A percentile compares a stretch with the other conserved stretches of the same genome.
Evolutionary conservation across 2,797 vertebrate species (phyloP).

Genomic region (Aeoliscus strigatus): DNA sequence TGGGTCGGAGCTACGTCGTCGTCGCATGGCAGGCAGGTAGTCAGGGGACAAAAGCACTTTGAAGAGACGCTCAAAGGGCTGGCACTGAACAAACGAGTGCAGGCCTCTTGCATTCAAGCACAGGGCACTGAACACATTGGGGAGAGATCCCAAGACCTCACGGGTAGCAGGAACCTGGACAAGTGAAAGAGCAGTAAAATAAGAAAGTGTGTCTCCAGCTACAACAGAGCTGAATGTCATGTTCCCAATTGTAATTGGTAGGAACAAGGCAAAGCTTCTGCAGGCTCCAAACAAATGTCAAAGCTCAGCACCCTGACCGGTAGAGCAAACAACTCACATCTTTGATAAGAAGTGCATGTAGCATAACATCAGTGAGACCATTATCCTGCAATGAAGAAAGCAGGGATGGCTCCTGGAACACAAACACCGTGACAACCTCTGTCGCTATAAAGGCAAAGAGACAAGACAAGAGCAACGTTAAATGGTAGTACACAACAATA

Average conservation of each 20-base stretch:
- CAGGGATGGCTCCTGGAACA: constrained; percentile 97
- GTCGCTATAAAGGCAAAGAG: constrained; percentile 76
- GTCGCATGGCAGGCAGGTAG: constrained; percentile 93
- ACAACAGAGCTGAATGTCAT: too few species aligned
- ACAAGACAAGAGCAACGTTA: constrained; percentile 11
- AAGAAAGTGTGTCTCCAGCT: not conserved
- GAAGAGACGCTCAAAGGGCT: constrained; percentile 96
- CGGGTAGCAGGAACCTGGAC: constrained; percentile 91
- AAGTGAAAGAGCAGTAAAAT: constrained; percentile 34
- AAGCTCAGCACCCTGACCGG: not conserved
- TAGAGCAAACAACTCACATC: constrained; percentile 78
- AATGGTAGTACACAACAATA: not conserved
- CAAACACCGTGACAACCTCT: constrained; percentile 98
- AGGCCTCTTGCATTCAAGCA: constrained; percentile 94
- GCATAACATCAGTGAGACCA: constrained; percentile 95
- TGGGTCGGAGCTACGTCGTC: constrained; percentile 92
- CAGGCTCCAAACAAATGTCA: not conserved
- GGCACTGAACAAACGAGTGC: constrained; percentile 96
- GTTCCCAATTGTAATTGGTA: too few species aligned
- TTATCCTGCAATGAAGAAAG: constrained; percentile 97
- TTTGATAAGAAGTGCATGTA: constrained; percentile 96
- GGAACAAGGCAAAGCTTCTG: too few species aligned
- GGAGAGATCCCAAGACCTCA: constrained; percentile 93
- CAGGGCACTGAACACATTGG: constrained; percentile 94
- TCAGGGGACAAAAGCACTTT: constrained; percentile 98